Evolutionary conservation across 2,113 vertebrate genomes (phyloP).

Genomic region (Pseudolaguvia tuberculata): DNA sequence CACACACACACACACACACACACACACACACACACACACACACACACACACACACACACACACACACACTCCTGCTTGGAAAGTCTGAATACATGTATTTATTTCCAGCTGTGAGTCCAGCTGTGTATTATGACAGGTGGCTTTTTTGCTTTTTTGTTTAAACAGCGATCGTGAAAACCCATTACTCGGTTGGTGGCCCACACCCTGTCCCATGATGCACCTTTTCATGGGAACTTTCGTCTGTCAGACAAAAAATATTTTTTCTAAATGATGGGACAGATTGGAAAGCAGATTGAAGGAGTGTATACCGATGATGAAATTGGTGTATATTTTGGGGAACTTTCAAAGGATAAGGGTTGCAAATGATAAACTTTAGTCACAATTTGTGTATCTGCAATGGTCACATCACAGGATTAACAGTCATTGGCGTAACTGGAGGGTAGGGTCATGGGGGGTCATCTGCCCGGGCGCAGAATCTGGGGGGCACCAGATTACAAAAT

Average conservation of each 20-base stretch:
- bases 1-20: too few relatives aligned
- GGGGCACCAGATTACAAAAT: too few relatives aligned
- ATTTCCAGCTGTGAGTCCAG: slow-evolving; percentile 59
- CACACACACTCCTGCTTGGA: too few relatives aligned
- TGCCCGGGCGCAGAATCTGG: too few relatives aligned
- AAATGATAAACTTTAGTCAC: too few relatives aligned
- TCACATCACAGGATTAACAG: too few relatives aligned
- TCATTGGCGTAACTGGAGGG: too few relatives aligned
- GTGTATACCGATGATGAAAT: not conserved
- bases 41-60: too few relatives aligned
- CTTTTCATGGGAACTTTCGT: not conserved
- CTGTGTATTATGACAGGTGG: slow-evolving; percentile 45
- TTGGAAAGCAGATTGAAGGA: not conserved
- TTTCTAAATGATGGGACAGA: not conserved
- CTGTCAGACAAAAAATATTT: not conserved
- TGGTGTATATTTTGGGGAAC: not conserved
- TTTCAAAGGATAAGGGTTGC: too few relatives aligned
- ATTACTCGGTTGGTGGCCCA: slow-evolving; percentile 15
- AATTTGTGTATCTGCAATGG: too few relatives aligned
- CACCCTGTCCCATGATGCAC: slow-evolving; percentile 53
- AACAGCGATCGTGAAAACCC: slow-evolving; percentile 31
- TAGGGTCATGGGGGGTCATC: too few relatives aligned
- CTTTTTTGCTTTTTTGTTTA: slow-evolving; percentile 61
- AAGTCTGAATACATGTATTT: slow-evolving; percentile 57
- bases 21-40: too few relatives aligned